Conservation (phyloP, 2,797 vertebrate species). For the Microchirus variegatus region DNA sequence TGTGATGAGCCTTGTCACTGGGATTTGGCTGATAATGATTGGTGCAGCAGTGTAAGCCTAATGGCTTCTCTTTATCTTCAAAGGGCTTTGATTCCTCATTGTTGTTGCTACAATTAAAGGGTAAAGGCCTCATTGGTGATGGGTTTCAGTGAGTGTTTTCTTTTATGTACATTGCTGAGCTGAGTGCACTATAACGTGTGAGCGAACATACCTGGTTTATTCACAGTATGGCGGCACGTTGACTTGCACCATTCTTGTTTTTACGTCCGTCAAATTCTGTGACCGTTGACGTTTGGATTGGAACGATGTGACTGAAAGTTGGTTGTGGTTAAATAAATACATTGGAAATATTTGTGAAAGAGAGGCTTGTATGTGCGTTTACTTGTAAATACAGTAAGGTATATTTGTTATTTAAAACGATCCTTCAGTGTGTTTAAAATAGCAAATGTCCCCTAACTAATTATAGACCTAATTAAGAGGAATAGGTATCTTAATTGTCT, state of each 20-base stretch:
- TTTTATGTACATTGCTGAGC: conserved; percentile 34
- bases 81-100: conserved; percentile 74
- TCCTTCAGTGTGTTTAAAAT: too few relatives aligned
- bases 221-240: background rate
- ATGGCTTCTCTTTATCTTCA: conserved; percentile 79
- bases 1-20: conserved; percentile 70
- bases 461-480: conserved; percentile 38
- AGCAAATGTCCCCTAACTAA: conserved; percentile 20
- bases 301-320: too few relatives aligned
- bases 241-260: background rate
- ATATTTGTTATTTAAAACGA: too few relatives aligned
- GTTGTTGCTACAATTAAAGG: conserved; percentile 78
- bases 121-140: conserved; percentile 61
- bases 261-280: too few relatives aligned
- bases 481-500: conserved; percentile 40
- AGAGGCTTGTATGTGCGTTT: too few relatives aligned
- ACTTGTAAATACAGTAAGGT: too few relatives aligned
- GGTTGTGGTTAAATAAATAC: too few relatives aligned
- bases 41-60: conserved; percentile 71
- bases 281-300: too few relatives aligned
- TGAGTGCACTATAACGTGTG: conserved; percentile 24
- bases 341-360: too few relatives aligned
- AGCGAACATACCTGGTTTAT: conserved; percentile 19
- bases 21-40: conserved; percentile 78
- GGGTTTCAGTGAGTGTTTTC: conserved; percentile 53